These are phyloP conservation scores for Dichetophora obliterata DNA, from an alignment of 2,888 invertebrate species.

Conservation along the genomic window DNA sequence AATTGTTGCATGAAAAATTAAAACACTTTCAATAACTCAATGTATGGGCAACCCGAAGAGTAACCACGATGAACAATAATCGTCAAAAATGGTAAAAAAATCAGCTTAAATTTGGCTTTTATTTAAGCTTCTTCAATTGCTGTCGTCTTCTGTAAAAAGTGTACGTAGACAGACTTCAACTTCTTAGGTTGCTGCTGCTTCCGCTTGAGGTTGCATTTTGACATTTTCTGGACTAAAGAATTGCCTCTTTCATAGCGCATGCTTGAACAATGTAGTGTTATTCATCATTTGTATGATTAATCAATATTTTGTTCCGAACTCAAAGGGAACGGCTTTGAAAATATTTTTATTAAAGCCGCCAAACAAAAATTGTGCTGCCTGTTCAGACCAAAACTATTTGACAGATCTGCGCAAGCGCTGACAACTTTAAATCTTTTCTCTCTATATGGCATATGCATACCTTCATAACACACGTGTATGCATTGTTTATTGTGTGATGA, in stretches of 20 bases:
- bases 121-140: neutral
- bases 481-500: slow-evolving; percentile 48
- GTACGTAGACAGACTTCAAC: neutral
- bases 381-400: slow-evolving; percentile 47
- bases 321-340: slow-evolving; percentile 40
- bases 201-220: slow-evolving; percentile 40
- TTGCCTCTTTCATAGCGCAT: neutral
- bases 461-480: neutral
- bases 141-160: neutral
- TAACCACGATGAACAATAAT: neutral
- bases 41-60: neutral
- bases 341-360: slow-evolving; percentile 18
- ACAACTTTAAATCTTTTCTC: slow-evolving; percentile 51
- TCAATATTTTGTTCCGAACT: slow-evolving; percentile 60
- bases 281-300: slow-evolving; percentile 55
- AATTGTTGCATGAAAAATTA: slow-evolving; percentile 12
- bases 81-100: neutral
- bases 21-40: neutral
- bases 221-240: slow-evolving; percentile 48
- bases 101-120: neutral
- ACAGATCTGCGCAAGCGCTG: slow-evolving; percentile 61
- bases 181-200: neutral
- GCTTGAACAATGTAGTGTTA: neutral
- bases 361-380: slow-evolving; percentile 25
- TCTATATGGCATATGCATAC: neutral